These are phyloP conservation scores for Spondyliosoma cantharus DNA, from an alignment of 2,797 vertebrate genomes.

Conservation along the genomic window DNA sequence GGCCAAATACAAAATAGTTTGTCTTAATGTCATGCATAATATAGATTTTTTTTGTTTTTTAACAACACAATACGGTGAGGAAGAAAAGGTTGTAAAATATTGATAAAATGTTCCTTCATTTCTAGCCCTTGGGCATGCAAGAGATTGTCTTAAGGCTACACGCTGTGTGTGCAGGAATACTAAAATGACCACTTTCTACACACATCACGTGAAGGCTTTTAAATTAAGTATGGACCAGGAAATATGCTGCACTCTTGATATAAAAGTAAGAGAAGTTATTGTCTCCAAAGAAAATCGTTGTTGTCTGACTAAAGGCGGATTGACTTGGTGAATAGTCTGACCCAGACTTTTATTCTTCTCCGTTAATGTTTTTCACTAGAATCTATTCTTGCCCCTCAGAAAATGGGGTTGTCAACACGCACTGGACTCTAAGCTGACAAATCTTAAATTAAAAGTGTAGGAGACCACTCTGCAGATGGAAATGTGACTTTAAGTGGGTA, in stretches of 20 bases:
- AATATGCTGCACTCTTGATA: neutral
- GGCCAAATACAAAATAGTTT: conserved; percentile 4
- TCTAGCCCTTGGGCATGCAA: neutral
- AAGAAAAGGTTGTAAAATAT: conserved; percentile 23
- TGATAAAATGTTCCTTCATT: conserved; percentile 9
- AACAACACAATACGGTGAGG: conserved; percentile 6
- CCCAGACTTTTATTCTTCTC: conserved; percentile 42
- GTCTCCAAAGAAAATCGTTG: conserved; percentile 15
- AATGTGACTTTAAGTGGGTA: conserved; percentile 7
- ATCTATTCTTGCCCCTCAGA: conserved; percentile 45
- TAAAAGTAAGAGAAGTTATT: neutral
- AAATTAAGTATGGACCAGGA: neutral
- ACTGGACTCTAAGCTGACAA: conserved; percentile 29
- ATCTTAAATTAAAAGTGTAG: conserved; percentile 57
- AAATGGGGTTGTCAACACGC: conserved; percentile 32
- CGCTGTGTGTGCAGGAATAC: neutral
- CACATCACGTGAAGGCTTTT: neutral
- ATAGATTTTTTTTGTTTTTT: conserved; percentile 32
- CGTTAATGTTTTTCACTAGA: conserved; percentile 45
- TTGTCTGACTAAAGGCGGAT: conserved; percentile 13
- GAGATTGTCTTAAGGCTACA: conserved; percentile 6
- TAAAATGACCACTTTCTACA: neutral
- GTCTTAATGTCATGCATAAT: neutral
- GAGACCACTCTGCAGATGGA: conserved; percentile 24
- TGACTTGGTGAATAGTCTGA: conserved; percentile 9